Evolutionary conservation across 2,113 vertebrate genomes (phyloP).

Genomic region (Callipepla squamata): DNA sequence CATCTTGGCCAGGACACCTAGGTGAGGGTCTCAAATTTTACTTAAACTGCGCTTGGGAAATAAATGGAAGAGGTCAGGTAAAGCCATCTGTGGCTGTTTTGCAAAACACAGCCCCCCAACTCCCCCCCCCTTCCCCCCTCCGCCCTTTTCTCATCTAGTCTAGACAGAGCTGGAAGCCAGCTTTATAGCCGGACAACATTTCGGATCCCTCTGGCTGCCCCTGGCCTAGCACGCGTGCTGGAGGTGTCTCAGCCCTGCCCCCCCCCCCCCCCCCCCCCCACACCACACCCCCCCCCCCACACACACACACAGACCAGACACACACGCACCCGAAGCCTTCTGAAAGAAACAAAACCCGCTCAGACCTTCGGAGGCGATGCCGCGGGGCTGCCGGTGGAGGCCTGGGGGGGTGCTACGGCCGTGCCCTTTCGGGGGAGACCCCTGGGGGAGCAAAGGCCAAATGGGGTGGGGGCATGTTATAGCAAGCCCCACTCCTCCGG

Average conservation of each 20-base stretch:
- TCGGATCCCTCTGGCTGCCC: background rate
- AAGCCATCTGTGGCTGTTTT: background rate
- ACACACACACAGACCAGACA: too few relatives aligned
- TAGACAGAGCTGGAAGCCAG: constrained; percentile 6
- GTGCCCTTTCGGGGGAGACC: background rate
- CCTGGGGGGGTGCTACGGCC: background rate
- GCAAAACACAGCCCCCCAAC: background rate
- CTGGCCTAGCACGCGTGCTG: background rate
- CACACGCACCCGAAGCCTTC: too few relatives aligned
- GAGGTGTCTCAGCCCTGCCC: background rate
- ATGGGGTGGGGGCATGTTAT: background rate
- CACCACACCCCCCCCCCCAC: fast-evolving
- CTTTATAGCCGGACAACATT: background rate
- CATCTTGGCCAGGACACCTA: background rate
- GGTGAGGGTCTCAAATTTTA: background rate
- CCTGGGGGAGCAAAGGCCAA: background rate
- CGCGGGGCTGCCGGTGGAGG: too few relatives aligned
- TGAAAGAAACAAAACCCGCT: background rate
- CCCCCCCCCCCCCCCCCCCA: fast-evolving
- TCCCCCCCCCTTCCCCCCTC: too few relatives aligned
- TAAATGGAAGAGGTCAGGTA: background rate
- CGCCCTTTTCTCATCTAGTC: background rate
- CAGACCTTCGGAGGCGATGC: fast-evolving
- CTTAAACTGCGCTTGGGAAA: background rate
- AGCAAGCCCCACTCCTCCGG: background rate